Evolutionary conservation across 2,888 invertebrate species (phyloP), one percentile per base, ranked within the genome.

Genomic region (Parapristionchus giblindavisi): DNA sequence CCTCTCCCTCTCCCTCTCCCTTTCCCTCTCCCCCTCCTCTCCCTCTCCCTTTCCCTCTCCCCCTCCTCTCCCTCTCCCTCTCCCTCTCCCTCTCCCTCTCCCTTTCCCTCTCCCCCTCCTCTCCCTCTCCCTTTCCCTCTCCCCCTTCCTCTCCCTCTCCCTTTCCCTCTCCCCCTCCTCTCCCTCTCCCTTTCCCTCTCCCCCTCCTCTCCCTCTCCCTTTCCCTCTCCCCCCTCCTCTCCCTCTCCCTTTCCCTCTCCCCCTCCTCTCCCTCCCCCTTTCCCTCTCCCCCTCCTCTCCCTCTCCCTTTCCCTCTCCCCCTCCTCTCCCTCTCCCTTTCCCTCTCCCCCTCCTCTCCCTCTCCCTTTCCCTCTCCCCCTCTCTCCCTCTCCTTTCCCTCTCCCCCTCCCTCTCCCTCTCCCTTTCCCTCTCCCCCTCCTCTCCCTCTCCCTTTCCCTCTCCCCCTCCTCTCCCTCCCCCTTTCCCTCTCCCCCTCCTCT

Each of bases 21-120:
- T 24, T 68, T n/a, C 32, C 34, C 34, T 36, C 52, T 68, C 17
- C 24, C 51, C 36, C 21, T 5, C 48, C 65, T n/a, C 24, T 52
- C 52, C 65, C 6, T 32, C 48, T 0, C 21, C 48, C 48, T 11
- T 48, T 11, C n/a, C n/a, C n/a, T n/a, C n/a, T n/a, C n/a, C n/a
- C n/a, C n/a, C n/a, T n/a, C n/a, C n/a, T n/a, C n/a, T n/a, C n/a
- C n/a, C n/a, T n/a, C n/a, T n/a, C n/a, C n/a, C n/a, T n/a, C n/a
- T n/a, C n/a, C n/a, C n/a, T n/a, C n/a, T n/a, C 27, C 3, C 24
- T n/a, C 38, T 38, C n/a, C 24, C 38, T 61, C 43, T 43, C 32
- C 29, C 63, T 65, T 65, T 65, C 43, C 63, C 43, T 65, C n/a
- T n/a, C 11, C 43, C 63, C 43, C 63, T 65, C 29, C 32, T 43